Base-by-base conservation (phyloP, 2,113 vertebrate species). In the Albula glossodonta region DNA sequence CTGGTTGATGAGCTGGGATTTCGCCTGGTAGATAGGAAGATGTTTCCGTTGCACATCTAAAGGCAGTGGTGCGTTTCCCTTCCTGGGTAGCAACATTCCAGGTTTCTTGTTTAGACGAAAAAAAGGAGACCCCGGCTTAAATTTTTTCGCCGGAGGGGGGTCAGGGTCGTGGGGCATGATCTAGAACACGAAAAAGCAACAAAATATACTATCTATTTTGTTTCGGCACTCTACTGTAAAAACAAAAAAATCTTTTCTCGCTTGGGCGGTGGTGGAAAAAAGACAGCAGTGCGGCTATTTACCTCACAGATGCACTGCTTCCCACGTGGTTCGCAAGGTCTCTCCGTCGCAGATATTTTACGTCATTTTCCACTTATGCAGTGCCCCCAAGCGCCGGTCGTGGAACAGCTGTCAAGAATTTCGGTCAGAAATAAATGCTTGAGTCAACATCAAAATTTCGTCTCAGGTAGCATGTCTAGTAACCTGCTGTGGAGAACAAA, bases 11-110 rank as follows among this genome's bases (percentile, higher is more conserved):
- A 99, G 95, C 84, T 95, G 92, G 0, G 94, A 94, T 70, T 96
- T 97, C 3, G 96, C 97, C 86, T 94, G 96, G 90, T 97, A 96
- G 89, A 99, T 98, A 0, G 98, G 98, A 9, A 99, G 96, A 15
- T 92, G 94, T 88, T 96, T 97, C 83, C 97, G 96, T 92, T 97
- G 97, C 81, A 93, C 88, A 49, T 96, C 96, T 89, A 94, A 85
- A 1, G 93, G 90, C 81, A 88, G 89, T 56, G 85, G 83, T 11
- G 87, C 89, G 91, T 93, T 93, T 74, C 92, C 94, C 87, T 95
- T 95, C 87, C 94, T 91, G 2, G 95, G 95, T 89, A 95, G 93
- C 92, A 96, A 94, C 96, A 96, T 95, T 60, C 92, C 95, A 92
- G 94, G 93, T 90, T 92, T 95, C 91, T 92, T 94, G 52, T 95